These are phyloP conservation scores for Trissolcus japonicus DNA, from an alignment of 2,888 invertebrate species.

Conservation along the genomic window DNA sequence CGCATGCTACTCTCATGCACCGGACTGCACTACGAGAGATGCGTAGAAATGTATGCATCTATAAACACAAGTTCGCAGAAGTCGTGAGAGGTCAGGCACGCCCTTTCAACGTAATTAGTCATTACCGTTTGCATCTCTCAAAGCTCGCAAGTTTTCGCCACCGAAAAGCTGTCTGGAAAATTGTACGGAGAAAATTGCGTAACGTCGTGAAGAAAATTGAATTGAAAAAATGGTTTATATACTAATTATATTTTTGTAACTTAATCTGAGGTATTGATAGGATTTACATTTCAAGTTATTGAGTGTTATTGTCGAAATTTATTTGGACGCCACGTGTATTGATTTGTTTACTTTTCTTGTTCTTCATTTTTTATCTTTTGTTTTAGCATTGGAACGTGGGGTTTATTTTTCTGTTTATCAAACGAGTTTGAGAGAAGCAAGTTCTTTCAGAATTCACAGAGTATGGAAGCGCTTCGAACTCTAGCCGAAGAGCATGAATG, in stretches of 20 bases:
- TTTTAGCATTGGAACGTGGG: too few relatives aligned
- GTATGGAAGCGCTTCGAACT: conserved; percentile 49
- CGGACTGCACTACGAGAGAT: conserved; percentile 60
- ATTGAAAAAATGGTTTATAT: too few relatives aligned
- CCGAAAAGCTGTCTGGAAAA: background rate
- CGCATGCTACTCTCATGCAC: conserved; percentile 66
- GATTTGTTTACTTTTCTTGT: too few relatives aligned
- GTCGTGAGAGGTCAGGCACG: conserved; percentile 56
- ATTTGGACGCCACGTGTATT: too few relatives aligned
- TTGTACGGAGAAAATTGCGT: background rate
- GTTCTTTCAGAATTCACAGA: conserved; percentile 50
- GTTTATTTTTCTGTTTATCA: conserved; percentile 23
- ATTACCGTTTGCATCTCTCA: conserved; percentile 22
- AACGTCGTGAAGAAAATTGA: too few relatives aligned
- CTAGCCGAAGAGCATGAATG: conserved; percentile 62
- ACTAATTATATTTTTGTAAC: too few relatives aligned
- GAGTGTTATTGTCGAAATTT: too few relatives aligned
- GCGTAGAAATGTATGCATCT: conserved; percentile 50
- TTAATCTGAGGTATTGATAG: too few relatives aligned
- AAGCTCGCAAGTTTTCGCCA: background rate
- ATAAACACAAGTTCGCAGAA: conserved; percentile 47
- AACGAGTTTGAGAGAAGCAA: conserved; percentile 47
- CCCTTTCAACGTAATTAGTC: conserved; percentile 49
- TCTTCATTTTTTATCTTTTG: too few relatives aligned
- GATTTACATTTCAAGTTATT: too few relatives aligned